Conservation (phyloP, 2,888 invertebrate genomes). For the Protophormia terraenovae region DNA sequence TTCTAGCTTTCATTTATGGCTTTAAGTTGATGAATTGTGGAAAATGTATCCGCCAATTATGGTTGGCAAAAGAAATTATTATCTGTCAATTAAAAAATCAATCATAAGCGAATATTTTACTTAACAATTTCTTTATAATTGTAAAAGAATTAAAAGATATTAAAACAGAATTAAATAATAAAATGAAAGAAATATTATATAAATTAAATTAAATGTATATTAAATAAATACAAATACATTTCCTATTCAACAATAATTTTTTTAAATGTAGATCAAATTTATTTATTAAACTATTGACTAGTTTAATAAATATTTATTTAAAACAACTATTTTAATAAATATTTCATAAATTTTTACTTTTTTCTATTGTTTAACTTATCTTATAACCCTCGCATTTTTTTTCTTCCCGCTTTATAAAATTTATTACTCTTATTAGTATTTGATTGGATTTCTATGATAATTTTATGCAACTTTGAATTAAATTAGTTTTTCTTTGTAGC, state of each 20-base stretch:
- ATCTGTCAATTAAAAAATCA: background rate
- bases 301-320: too few species aligned
- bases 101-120: background rate
- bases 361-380: background rate
- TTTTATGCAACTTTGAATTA: background rate
- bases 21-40: background rate
- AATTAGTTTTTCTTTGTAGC: background rate
- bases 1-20: background rate
- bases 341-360: background rate
- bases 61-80: background rate
- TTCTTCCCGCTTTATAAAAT: background rate
- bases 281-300: too few species aligned
- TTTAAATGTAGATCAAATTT: too few species aligned
- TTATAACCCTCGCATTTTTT: background rate
- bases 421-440: background rate
- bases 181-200: too few species aligned
- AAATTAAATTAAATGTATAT: too few species aligned
- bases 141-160: background rate
- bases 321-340: too few species aligned
- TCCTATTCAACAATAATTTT: too few species aligned
- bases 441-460: conserved; percentile 6
- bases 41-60: conserved; percentile 8
- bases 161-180: too few species aligned
- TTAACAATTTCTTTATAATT: background rate
- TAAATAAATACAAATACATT: too few species aligned